Base-by-base conservation (phyloP, 2,797 vertebrate species). In the Coreius guichenoti region DNA sequence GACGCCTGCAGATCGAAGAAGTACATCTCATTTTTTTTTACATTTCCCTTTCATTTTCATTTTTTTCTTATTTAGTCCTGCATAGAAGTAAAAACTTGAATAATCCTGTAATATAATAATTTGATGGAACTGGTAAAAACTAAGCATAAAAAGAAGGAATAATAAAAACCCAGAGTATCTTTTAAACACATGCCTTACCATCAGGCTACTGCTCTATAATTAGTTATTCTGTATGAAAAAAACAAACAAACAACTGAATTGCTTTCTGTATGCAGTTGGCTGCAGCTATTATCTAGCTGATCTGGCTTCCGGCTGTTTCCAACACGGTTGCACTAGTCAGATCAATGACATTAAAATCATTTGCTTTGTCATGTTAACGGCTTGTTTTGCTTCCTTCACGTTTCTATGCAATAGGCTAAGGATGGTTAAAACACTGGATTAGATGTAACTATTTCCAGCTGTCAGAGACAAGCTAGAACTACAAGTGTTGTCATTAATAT, bases 1-100 rank as follows among this genome's bases (percentile, higher is more conserved):
- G 97, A 68, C 95, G 88, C 54, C 91, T 99, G 68, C 95, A 95
- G 91, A 98, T 99, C 88, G 96, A 98, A 72, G 96, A 99, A 97
- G 98, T 99, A 95, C 14, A 45, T 23, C 9, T 47, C n/a, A 11
- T 2, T 31, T 82, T 83, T 36, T 33, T 73, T 79, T 6, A n/a
- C 81, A 84, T 83, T 73, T 80, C 12, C 78, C 4, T 63, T 51
- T 16, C 8, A 23, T 21, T 61, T 5, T 13, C 12, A 13, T 26
- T 26, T 13, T 3, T 26, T 63, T 1, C 7, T 45, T 47, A 14
- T 45, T 43, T 49, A n/a, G 21, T 17, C 36, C 5, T 16, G 12
- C 43, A 49, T 3, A 47, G 0, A 56, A 82, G 51, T 43, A 19
- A 31, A 72, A 56, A 29, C 43, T 17, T 1, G 0, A 61, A 61